Evolutionary conservation across 35 echinoderm and acorn worm genomes (phyloP).

Genomic region (Heliocidaris tuberculata): DNA sequence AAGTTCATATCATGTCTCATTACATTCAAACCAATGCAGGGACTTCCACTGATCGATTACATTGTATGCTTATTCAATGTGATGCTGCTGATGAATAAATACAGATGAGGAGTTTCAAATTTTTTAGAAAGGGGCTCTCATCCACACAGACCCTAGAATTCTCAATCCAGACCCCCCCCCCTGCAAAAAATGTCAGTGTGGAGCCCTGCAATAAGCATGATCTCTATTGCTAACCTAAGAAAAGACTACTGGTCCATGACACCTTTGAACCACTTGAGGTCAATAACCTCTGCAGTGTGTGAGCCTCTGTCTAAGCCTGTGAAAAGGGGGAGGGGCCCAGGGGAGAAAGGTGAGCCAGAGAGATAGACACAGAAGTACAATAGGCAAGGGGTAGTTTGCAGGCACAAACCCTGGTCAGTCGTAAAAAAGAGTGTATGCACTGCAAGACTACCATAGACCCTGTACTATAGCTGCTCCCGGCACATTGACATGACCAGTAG

Average conservation of each 20-base stretch:
- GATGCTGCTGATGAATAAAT: no score
- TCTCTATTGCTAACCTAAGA: background rate
- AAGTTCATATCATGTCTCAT: no score
- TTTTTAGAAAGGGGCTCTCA: background rate
- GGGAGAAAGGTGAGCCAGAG: background rate
- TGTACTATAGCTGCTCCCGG: no score
- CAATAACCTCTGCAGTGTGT: conserved; percentile 22
- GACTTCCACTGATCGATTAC: no score
- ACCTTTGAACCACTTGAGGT: background rate
- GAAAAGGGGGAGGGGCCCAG: background rate
- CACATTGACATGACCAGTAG: no score
- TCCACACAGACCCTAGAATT: background rate
- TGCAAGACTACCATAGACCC: no score
- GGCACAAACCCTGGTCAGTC: no score
- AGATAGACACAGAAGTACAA: background rate
- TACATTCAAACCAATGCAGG: no score
- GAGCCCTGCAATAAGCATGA: background rate
- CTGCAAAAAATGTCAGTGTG: background rate
- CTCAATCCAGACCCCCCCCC: background rate
- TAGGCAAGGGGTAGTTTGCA: background rate
- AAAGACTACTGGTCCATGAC: background rate
- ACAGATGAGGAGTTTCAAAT: no score
- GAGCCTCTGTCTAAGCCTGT: background rate
- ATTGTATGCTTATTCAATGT: no score
- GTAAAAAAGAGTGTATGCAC: no score